Evolutionary conservation across 1,140 invertebrate species (phyloP).

Genomic region (Brachionus angularis): DNA sequence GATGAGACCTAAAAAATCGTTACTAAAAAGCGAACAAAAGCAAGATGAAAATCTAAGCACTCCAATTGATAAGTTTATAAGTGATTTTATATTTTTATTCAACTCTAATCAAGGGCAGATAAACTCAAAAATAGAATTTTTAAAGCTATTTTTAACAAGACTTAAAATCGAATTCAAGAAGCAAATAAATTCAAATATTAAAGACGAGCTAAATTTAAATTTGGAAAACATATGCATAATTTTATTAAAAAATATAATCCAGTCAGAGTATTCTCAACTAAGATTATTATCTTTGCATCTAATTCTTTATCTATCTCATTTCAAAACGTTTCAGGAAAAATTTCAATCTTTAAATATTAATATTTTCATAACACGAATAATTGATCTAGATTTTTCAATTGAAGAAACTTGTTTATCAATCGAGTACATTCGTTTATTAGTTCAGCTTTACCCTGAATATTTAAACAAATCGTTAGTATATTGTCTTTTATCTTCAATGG

Average conservation of each 20-base stretch:
- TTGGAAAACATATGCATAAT: background rate
- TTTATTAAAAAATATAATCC: background rate
- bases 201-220: too few relatives aligned
- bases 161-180: too few relatives aligned
- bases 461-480: background rate
- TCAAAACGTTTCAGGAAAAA: background rate
- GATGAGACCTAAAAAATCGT: too few relatives aligned
- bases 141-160: too few relatives aligned
- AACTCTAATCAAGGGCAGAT: too few relatives aligned
- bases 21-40: too few relatives aligned
- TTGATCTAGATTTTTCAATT: background rate
- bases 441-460: background rate
- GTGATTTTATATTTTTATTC: too few relatives aligned
- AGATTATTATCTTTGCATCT: background rate
- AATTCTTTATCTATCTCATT: conserved; percentile 22
- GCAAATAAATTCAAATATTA: too few relatives aligned
- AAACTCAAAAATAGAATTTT: too few relatives aligned
- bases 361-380: conserved; percentile 13
- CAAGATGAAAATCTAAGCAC: too few relatives aligned
- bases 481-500: background rate
- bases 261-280: background rate
- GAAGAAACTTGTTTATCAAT: conserved; percentile 12
- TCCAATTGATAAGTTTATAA: too few relatives aligned
- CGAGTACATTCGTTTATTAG: conserved; percentile 18
- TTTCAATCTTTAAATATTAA: background rate